These are phyloP conservation scores for Stenchaetothrips biformis DNA, from an alignment of 2,888 invertebrate species.

Conservation along the genomic window DNA sequence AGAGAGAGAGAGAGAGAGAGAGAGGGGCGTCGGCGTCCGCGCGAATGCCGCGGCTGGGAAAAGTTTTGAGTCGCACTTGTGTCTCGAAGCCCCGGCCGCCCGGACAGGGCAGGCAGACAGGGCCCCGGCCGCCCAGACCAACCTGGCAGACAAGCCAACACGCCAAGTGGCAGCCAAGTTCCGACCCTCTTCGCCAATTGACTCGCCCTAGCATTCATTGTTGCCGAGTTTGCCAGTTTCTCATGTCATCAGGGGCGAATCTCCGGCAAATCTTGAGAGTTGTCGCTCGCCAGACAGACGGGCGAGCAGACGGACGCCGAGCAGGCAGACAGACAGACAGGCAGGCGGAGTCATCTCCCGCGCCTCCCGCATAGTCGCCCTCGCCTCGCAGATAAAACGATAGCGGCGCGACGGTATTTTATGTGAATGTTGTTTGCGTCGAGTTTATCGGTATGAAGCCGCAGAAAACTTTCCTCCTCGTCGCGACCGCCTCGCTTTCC, in stretches of 20 bases:
- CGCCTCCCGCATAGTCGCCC: background rate
- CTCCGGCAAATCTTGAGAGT: background rate
- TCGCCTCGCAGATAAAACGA: background rate
- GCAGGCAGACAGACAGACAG: background rate
- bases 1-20: background rate
- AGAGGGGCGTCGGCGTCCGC: background rate
- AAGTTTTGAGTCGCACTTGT: background rate
- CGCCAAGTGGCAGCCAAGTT: background rate
- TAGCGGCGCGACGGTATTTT: slow-evolving; percentile 14
- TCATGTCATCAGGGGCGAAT: slow-evolving; percentile 14
- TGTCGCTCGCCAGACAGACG: background rate
- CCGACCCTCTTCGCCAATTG: background rate
- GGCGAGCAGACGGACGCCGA: background rate
- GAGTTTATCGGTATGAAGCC: slow-evolving; percentile 24
- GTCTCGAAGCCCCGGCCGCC: background rate
- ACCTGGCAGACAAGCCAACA: too few relatives aligned
- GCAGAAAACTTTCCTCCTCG: background rate
- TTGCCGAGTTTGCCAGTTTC: slow-evolving; percentile 8
- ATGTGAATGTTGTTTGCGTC: slow-evolving; percentile 23
- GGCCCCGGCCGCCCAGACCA: too few relatives aligned
- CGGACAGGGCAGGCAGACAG: too few relatives aligned
- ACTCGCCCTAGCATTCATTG: background rate
- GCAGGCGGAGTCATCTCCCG: background rate
- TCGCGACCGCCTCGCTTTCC: too few relatives aligned
- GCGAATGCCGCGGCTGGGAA: background rate